Evolutionary conservation across 37 sponge, comb jelly and placozoan genomes (phyloP), one percentile per base, ranked within the genome.

Genomic region (Eunapius fragilis): DNA sequence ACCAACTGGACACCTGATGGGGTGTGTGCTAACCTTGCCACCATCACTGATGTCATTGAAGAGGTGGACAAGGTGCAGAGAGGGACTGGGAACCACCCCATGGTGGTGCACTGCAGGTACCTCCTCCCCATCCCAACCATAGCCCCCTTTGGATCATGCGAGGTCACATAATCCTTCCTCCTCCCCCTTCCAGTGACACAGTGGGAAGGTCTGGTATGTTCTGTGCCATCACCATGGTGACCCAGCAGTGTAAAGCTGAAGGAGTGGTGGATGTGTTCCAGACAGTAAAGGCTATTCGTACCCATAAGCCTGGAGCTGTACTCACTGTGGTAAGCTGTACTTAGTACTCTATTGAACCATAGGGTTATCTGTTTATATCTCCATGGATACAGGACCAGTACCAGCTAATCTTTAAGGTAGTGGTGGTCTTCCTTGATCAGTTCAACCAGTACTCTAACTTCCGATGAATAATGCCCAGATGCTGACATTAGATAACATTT

Each of bases 231-330:
- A 67, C 74, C 70, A 86, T 69, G 48, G 45, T 72, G 72, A 86
- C 87, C 38, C 87, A 91, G 83, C 31, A 69, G 27, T 86, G 87
- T 70, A 91, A 91, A 71, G 76, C 87, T 28, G 91, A 91, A 72
- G 76, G 87, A 41, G 69, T 91, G 72, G 91, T 87, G 73, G 91
- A 91, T 68, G 83, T 90, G 73, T 86, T 90, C 73, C 91, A 90
- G 82, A 38, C 76, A 11, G 85, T 89, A 6, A 89, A 86, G 48
- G 82, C 86, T 32, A 77, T 82, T 34, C 82, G 91, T 17, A 80
- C 71, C 26, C 91, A 91, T 84, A 86, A 86, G 72, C 91, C 91
- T 28, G 82, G 85, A 27, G 69, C 73, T 38, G 87, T 91, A 3
- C 79, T 31, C 7, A 90, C 86, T 30, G 78, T 81, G 86, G 91